Conservation (phyloP, 2,113 vertebrate species). For the Scatophagus argus region DNA sequence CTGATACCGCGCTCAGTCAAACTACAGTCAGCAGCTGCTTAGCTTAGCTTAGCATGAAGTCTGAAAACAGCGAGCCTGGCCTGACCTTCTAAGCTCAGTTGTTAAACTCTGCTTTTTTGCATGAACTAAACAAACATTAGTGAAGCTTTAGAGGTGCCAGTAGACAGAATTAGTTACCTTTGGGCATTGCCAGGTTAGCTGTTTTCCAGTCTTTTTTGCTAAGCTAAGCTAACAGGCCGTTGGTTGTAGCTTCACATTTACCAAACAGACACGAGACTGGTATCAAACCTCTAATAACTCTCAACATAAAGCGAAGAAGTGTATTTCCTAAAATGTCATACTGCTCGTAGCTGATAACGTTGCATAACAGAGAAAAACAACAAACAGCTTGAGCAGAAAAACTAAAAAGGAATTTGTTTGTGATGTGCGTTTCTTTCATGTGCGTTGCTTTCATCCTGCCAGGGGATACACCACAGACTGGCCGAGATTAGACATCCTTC, state of each 20-base stretch:
- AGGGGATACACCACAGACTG: slow-evolving; percentile 58
- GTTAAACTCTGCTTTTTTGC: background rate
- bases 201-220: background rate
- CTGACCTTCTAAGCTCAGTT: background rate
- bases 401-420: slow-evolving; percentile 55
- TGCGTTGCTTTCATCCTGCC: slow-evolving; percentile 52
- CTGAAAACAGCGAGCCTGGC: background rate
- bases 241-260: background rate
- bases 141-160: background rate
- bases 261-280: background rate
- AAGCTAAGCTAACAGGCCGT: background rate
- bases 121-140: background rate
- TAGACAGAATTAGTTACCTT: background rate
- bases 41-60: background rate
- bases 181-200: no score
- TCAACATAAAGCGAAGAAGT: accelerated
- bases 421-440: slow-evolving; percentile 50
- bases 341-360: background rate
- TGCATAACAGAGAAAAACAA: slow-evolving; percentile 42
- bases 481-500: slow-evolving; percentile 73
- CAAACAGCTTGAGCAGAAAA: slow-evolving; percentile 46
- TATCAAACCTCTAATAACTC: background rate
- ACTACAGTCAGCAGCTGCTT: background rate
- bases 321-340: background rate
- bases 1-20: background rate